Evolutionary conservation across 2,888 invertebrate genomes (phyloP), one percentile per base, ranked within the genome.

Genomic region (Hemithea aestivaria): DNA sequence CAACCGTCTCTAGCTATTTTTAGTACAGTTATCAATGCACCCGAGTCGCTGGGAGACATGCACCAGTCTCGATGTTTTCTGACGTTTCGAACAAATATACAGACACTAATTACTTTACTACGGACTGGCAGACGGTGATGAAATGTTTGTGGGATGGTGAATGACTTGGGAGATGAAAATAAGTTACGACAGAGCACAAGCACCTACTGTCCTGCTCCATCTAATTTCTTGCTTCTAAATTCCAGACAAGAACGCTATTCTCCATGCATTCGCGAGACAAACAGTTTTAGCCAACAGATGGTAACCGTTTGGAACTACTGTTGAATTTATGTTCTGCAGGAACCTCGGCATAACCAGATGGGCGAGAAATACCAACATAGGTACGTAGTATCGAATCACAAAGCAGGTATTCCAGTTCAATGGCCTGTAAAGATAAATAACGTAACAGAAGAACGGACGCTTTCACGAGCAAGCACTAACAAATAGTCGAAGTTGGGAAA

Each of bases 61-160:
- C 56, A 51, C 54, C 75, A 74, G 73, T 62, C 59, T 62, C 57
- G 51, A 36, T 33, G 36, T 57, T 57, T 58, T 55, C 62, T 58
- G 63, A 58, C 56, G 48, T 54, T 53, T 54, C 52, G 50, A 56
- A 63, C 63, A 72, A 73, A 76, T 69, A 73, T 53, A 53, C 62
- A 49, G 67, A 56, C 71, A 64, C 62, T 69, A 66, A 73, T 68
- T 69, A 64, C 62, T 66, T 42, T 42, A 51, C 46, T 40, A 51
- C 42, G 45, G 42, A 51, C 44, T 44, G 38, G 42, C 40, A 35
- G 38, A 40, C 38, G 29, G 31, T 32, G 52, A 44, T 49, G 45
- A 52, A 36, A 44, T 48, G 42, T 50, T 53, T 50, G 42, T 50
- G 25, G 34, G 32, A 32, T 26, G 20, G 26, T 39, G 34, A 41